Evolutionary conservation across 2,113 vertebrate species (phyloP).

Genomic region (Climacteris rufus): DNA sequence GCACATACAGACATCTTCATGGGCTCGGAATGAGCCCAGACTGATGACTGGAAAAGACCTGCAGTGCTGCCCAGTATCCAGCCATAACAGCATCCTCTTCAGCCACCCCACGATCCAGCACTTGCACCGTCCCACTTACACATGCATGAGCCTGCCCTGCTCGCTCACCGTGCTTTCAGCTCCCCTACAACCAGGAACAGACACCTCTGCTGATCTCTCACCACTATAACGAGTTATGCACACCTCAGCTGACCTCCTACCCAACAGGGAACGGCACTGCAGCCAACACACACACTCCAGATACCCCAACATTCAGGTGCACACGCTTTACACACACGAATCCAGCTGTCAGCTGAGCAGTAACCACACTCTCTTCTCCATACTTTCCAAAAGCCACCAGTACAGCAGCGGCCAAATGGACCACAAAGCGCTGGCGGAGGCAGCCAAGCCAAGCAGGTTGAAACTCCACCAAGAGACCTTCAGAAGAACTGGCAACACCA

Average conservation of each 20-base stretch:
- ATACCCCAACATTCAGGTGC: neutral
- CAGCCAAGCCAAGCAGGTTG: neutral
- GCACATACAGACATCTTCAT: neutral
- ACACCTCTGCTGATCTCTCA: neutral
- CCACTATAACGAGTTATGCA: fast-evolving
- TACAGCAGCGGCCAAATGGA: neutral
- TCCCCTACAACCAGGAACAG: neutral
- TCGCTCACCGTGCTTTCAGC: fast-evolving
- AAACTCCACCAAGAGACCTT: neutral
- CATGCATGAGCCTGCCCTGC: fast-evolving
- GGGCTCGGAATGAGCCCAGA: neutral
- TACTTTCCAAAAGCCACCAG: neutral
- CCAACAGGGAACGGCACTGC: fast-evolving
- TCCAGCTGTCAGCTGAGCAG: neutral
- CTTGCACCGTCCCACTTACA: neutral
- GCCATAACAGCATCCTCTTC: neutral
- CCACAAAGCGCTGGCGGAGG: fast-evolving
- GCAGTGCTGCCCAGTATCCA: neutral
- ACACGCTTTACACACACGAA: fast-evolving
- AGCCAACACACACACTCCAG: fast-evolving
- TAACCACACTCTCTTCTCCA: neutral
- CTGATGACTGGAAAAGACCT: neutral
- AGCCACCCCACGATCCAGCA: neutral
- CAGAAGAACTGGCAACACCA: neutral
- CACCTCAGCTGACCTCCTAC: neutral